A percentile compares a stretch with the other conserved stretches of the same genome.
Evolutionary conservation across 2,113 vertebrate species (phyloP).

Genomic region (Pollimyrus isidori): DNA sequence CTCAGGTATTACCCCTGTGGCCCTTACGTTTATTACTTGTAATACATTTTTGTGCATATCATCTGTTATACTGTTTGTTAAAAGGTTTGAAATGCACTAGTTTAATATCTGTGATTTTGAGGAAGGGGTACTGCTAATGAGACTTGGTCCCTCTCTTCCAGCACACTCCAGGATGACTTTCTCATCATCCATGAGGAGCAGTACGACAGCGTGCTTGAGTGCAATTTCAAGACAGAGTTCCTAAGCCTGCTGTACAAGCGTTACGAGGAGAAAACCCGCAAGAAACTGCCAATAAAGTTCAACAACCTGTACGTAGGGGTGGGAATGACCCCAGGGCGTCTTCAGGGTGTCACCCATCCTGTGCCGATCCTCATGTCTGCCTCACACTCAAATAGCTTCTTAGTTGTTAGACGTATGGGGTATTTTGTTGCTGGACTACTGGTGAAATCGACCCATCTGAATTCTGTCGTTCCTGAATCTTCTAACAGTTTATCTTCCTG

Average conservation of each 20-base stretch:
- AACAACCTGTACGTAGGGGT: constrained; percentile 63
- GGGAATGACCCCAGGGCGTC: not conserved
- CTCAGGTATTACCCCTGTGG: constrained; percentile 53
- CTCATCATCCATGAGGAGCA: constrained; percentile 66
- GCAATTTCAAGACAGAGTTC: constrained; percentile 70
- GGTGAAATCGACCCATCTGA: not conserved
- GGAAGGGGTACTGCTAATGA: not conserved
- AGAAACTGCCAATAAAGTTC: constrained; percentile 63
- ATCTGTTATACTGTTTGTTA: not conserved
- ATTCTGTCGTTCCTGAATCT: not conserved
- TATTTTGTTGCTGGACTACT: not conserved
- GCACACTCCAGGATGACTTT: constrained; percentile 69
- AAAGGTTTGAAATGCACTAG: not conserved
- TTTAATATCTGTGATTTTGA: not conserved
- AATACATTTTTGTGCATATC: not conserved
- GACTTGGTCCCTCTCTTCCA: constrained; percentile 20
- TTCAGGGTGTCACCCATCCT: not conserved
- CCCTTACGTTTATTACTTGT: not conserved
- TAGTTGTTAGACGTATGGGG: not conserved
- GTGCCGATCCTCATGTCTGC: too few species aligned
- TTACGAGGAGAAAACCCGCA: constrained; percentile 57
- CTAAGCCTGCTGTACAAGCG: constrained; percentile 69
- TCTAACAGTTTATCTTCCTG: not conserved
- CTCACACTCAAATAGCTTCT: not conserved
- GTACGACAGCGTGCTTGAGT: constrained; percentile 75